Evolutionary conservation across 1,140 invertebrate genomes (phyloP), one percentile per base, ranked within the genome.

Genomic region (Oedothorax gibbosus): DNA sequence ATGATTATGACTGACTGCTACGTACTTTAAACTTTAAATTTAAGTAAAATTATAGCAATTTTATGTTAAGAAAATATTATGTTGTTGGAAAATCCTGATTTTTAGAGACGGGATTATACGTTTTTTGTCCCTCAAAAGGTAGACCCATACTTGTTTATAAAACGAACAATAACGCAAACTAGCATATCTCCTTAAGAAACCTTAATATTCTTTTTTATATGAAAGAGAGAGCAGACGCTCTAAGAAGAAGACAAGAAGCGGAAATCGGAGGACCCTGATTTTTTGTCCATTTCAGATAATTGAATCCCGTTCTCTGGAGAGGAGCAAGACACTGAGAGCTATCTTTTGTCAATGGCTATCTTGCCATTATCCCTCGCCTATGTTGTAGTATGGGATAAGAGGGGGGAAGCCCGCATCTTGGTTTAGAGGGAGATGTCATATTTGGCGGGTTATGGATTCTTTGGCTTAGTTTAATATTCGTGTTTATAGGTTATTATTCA

Each of bases 201-300:
- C 35, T 5, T 5, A 35, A 35, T 35, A 35, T 35, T 35, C 35
- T 35, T 35, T 35, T 35, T 35, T 35, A 35, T 35, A 35, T 15
- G 50, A 11, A 8, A 15, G 51, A 66, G 10, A 49, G 8, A 51
- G 51, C 62, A 51, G 80, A 49, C 20, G 12, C 68, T 15, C 66
- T 71, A 10, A 54, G 35, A 53, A 68, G 77, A 64, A 77, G 69
- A 53, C 66, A 15, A 50, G 51, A n/a, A 51, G 11, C 21, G 50
- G 57, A 64, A 82, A 73, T 20, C 57, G 56, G 69, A 73, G 80
- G 80, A 62, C 80, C 80, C 80, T 82, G 80, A 82, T 82, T 82
- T n/a, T 82, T 82, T 82, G 80, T 82, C 80, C 80, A 82, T 82
- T 82, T 82, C 69, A 82, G 80, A 82, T 82, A 82, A 82, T 82